These are phyloP conservation scores for Drosophila diplacantha DNA, from an alignment of 2,888 invertebrate genomes.

Conservation along the genomic window DNA sequence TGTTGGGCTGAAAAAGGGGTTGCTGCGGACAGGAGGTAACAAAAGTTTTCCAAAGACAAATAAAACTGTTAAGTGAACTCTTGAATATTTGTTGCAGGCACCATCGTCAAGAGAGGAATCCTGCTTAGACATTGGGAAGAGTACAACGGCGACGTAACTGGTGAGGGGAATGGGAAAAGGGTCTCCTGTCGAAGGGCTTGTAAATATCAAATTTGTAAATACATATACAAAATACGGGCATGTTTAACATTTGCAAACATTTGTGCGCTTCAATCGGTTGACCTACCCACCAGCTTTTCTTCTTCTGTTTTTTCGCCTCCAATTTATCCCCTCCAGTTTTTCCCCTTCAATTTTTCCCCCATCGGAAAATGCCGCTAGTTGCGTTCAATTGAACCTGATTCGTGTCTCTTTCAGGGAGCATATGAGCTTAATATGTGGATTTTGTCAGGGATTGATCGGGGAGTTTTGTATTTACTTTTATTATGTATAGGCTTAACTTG, in stretches of 20 bases:
- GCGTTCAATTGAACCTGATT: constrained; percentile 16
- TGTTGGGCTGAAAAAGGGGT: constrained; percentile 17
- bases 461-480: not conserved
- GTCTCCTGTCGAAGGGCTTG: constrained; percentile 47
- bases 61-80: constrained; percentile 72
- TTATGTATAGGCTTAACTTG: not conserved
- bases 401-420: not conserved
- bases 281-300: constrained; percentile 9
- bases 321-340: not conserved
- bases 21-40: constrained; percentile 17
- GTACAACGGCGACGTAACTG: not conserved
- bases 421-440: constrained; percentile 3
- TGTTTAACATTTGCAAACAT: constrained; percentile 71
- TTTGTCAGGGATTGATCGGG: constrained; percentile 1
- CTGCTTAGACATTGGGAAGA: constrained; percentile 13
- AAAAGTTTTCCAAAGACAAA: constrained; percentile 70
- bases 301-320: not conserved
- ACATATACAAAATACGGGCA: constrained; percentile 68
- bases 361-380: constrained; percentile 14
- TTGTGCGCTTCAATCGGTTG: constrained; percentile 41
- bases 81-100: constrained; percentile 53
- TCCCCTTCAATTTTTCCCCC: not conserved
- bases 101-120: constrained; percentile 28
- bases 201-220: constrained; percentile 72
- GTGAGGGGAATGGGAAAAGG: not conserved